Base-by-base conservation (phyloP, 1,140 invertebrate genomes). In the Leptopilina boulardi region DNA sequence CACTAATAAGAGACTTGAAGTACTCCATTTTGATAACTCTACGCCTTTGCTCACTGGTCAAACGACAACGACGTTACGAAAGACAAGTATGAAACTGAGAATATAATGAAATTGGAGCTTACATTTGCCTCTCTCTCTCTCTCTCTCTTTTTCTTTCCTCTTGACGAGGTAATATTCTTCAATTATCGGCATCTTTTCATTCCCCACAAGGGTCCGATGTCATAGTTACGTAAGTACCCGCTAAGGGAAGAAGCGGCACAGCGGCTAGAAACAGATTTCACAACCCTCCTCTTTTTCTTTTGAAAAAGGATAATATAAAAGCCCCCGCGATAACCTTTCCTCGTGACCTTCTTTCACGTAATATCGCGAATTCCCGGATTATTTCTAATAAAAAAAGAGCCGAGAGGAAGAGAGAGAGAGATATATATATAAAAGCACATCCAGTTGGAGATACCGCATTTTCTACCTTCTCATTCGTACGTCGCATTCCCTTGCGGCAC, bases 121-220 rank as follows among this genome's bases (percentile, higher is more conserved):
- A 66, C 59, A 66, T 66, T 66, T 66, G 11, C 26, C 59, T 66
- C 59, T n/a, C n/a, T n/a, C n/a, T n/a, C n/a, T n/a, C n/a, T n/a
- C n/a, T n/a, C n/a, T n/a, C n/a, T n/a, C n/a, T n/a, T n/a, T n/a
- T n/a, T n/a, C n/a, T n/a, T n/a, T n/a, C n/a, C 5, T 66, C 26
- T 66, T 66, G 59, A 66, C 59, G 59, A 66, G 13, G 59, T 30
- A 66, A 66, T 66, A 66, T 66, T 66, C 59, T 66, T 66, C 59
- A 66, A 66, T 66, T 66, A 66, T 66, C 59, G 59, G 26, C 59
- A 66, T 66, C 59, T 66, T 66, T 30, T 66, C 59, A 30, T 66
- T 38, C 6, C 56, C 59, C 26, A 34, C 59, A 34, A 66, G 26
- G 26, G 59, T 30, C 15, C 13, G 59, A 66, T 34, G 59, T 66